phyloP scores from a whole-genome alignment of 2,797 vertebrate genomes.

The Characodon lateralis region DNA sequence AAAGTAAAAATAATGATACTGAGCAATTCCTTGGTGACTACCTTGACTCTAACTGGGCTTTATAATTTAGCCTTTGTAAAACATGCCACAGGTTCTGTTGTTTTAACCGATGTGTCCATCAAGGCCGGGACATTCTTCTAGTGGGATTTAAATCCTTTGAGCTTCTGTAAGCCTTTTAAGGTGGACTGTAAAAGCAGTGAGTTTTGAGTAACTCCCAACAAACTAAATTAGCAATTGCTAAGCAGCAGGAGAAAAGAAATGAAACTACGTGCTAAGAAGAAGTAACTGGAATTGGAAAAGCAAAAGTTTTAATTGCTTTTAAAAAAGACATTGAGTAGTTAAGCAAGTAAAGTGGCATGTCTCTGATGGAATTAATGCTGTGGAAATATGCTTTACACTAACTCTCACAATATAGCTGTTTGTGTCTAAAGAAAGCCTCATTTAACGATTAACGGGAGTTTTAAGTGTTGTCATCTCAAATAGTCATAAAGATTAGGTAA shows the following conservation, averaged over 20 bases:
- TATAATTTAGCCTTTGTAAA: too few species aligned
- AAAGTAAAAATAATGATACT: too few species aligned
- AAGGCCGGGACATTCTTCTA: neutral
- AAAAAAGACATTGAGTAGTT: neutral
- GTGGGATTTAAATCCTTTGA: neutral
- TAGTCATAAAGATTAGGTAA: conserved; percentile 42
- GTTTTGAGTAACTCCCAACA: neutral
- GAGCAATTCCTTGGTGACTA: too few species aligned
- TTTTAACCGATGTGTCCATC: neutral
- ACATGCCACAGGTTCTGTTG: neutral
- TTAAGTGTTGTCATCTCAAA: conserved; percentile 19
- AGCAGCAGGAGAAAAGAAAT: neutral
- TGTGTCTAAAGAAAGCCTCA: neutral
- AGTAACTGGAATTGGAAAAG: conserved; percentile 1
- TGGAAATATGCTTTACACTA: conserved; percentile 6
- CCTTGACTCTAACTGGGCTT: too few species aligned
- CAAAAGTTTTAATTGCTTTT: conserved; percentile 10
- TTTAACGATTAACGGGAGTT: conserved; percentile 7
- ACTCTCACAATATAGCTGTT: conserved; percentile 3
- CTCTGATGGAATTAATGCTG: conserved; percentile 6
- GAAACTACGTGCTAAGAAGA: neutral
- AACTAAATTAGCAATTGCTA: conserved; percentile 2
- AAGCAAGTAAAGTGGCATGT: conserved; percentile 1
- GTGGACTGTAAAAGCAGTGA: neutral
- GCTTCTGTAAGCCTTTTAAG: conserved; percentile 6